These are phyloP conservation scores for Microdon myrmicae DNA, from an alignment of 2,888 invertebrate genomes.

Conservation along the genomic window DNA sequence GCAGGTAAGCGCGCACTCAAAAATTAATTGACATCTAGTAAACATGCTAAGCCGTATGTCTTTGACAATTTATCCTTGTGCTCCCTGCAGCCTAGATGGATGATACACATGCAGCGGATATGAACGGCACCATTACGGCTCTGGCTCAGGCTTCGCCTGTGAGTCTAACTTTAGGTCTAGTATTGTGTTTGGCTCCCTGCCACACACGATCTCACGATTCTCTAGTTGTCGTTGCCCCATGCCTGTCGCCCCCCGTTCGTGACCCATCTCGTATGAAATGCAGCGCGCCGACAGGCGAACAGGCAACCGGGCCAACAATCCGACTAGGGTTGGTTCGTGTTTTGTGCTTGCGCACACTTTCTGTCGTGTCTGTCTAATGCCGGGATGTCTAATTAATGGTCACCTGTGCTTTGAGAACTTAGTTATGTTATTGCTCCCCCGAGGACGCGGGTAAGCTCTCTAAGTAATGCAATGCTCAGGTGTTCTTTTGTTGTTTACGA, in stretches of 20 bases:
- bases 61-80: conserved; percentile 50
- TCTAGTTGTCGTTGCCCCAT: conserved; percentile 1
- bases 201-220: conserved; percentile 52
- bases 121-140: conserved; percentile 26
- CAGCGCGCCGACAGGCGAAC: neutral
- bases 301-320: neutral
- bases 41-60: conserved; percentile 52
- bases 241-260: neutral
- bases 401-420: conserved; percentile 46
- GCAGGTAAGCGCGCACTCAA: conserved; percentile 45
- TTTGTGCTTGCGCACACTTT: conserved; percentile 23
- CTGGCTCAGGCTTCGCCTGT: neutral
- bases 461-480: too few relatives aligned
- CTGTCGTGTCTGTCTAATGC: conserved; percentile 40
- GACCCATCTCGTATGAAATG: too few relatives aligned
- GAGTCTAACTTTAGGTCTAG: conserved; percentile 3
- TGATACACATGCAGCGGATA: conserved; percentile 41
- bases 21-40: conserved; percentile 53
- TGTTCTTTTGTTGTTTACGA: conserved; percentile 24
- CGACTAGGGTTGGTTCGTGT: conserved; percentile 28
- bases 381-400: conserved; percentile 51
- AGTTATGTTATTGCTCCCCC: conserved; percentile 25
- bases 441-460: conserved; percentile 1
- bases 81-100: conserved; percentile 37
- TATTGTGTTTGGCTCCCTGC: conserved; percentile 15